A percentile compares a stretch with the other conserved stretches of the same genome.
These are phyloP conservation scores for Neolamprologus falcicula DNA, from an alignment of 2,113 vertebrate species.

Conservation along the genomic window DNA sequence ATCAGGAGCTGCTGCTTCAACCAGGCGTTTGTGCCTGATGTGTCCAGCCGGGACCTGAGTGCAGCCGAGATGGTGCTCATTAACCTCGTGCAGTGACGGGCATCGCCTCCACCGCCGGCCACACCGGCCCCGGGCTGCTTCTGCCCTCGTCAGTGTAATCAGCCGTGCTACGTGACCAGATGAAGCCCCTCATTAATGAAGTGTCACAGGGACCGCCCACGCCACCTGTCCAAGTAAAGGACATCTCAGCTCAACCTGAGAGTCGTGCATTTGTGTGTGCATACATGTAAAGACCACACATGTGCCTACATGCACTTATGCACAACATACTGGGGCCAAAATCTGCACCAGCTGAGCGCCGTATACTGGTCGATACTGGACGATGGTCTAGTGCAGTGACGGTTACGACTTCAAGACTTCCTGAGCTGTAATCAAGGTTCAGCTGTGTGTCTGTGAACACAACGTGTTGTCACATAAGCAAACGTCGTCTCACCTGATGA, in stretches of 20 bases:
- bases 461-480: rapidly evolving
- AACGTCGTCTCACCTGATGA: background rate
- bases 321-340: background rate
- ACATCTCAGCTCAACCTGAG: background rate
- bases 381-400: rapidly evolving
- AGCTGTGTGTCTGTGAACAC: background rate
- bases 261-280: background rate
- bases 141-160: background rate
- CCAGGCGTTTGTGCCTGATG: background rate
- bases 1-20: background rate
- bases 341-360: background rate
- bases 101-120: background rate
- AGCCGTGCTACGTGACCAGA: background rate
- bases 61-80: background rate
- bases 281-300: background rate
- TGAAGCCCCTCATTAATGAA: background rate
- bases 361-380: background rate
- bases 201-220: background rate
- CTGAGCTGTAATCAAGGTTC: background rate
- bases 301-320: background rate
- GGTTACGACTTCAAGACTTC: rapidly evolving
- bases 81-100: background rate
- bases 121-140: background rate
- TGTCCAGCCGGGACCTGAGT: background rate
- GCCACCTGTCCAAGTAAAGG: background rate